Evolutionary conservation across 2,113 vertebrate species (phyloP).

Genomic region (Rhizomys pruinosus): DNA sequence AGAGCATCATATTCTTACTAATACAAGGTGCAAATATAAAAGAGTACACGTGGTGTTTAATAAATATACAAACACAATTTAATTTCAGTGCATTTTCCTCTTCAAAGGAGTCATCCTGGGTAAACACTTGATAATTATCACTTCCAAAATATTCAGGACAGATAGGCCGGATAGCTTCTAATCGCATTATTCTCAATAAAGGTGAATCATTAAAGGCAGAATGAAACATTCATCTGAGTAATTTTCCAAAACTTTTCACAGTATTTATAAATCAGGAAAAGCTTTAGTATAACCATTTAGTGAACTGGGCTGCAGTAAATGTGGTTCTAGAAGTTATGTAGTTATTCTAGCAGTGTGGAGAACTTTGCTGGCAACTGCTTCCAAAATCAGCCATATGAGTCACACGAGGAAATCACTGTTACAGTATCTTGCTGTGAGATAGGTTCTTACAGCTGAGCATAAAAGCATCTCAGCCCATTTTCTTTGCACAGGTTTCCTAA

Average conservation of each 20-base stretch:
- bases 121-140: neutral
- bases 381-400: slow-evolving; percentile 53
- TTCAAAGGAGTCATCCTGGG: slow-evolving; percentile 34
- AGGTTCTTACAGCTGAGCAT: slow-evolving; percentile 44
- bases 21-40: slow-evolving; percentile 5
- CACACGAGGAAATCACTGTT: slow-evolving; percentile 69
- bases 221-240: slow-evolving; percentile 34
- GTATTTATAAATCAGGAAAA: slow-evolving; percentile 52
- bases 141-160: slow-evolving; percentile 11
- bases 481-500: slow-evolving; percentile 45
- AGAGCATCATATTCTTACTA: neutral
- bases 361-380: slow-evolving; percentile 41
- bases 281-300: neutral
- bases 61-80: slow-evolving; percentile 9
- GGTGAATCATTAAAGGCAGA: slow-evolving; percentile 23
- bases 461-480: slow-evolving; percentile 58
- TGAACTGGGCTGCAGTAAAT: slow-evolving; percentile 40
- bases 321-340: neutral
- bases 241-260: slow-evolving; percentile 5
- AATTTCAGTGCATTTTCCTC: slow-evolving; percentile 23
- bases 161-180: neutral
- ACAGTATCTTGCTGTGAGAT: slow-evolving; percentile 61
- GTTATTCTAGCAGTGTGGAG: slow-evolving; percentile 16
- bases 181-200: slow-evolving; percentile 43
- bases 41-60: slow-evolving; percentile 10